These are phyloP conservation scores for Cryptomyrus ogoouensis DNA, from an alignment of 2,113 vertebrate genomes.

Conservation along the genomic window DNA sequence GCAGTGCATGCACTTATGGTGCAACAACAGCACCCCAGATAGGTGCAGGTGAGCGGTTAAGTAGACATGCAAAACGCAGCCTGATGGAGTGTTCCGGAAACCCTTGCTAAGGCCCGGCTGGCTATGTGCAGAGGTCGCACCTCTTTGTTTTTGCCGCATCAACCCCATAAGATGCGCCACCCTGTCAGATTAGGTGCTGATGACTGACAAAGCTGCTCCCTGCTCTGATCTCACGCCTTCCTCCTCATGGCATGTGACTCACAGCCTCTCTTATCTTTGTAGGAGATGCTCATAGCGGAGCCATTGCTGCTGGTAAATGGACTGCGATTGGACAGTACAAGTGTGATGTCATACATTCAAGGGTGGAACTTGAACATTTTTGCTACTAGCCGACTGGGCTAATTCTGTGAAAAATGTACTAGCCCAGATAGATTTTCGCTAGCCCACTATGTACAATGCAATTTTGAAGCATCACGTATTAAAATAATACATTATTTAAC, in stretches of 20 bases:
- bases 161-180: not conserved
- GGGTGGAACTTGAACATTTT: not conserved
- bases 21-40: not conserved
- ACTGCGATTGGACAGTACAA: not conserved
- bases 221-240: not conserved
- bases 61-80: not conserved
- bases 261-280: conserved; percentile 9
- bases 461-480: not conserved
- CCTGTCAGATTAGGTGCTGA: not conserved
- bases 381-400: not conserved
- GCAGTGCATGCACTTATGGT: not conserved
- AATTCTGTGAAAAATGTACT: not conserved
- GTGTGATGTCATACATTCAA: not conserved
- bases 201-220: not conserved
- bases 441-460: not conserved
- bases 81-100: not conserved
- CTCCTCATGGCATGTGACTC: not conserved
- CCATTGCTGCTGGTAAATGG: conserved; percentile 15
- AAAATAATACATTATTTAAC: not conserved
- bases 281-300: conserved; percentile 45
- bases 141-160: not conserved
- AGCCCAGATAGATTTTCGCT: not conserved
- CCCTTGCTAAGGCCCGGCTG: not conserved
- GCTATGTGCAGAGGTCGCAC: not conserved
- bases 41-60: not conserved